Conservation (phyloP, 2,113 vertebrate genomes). For the Thinocorus orbignyianus region DNA sequence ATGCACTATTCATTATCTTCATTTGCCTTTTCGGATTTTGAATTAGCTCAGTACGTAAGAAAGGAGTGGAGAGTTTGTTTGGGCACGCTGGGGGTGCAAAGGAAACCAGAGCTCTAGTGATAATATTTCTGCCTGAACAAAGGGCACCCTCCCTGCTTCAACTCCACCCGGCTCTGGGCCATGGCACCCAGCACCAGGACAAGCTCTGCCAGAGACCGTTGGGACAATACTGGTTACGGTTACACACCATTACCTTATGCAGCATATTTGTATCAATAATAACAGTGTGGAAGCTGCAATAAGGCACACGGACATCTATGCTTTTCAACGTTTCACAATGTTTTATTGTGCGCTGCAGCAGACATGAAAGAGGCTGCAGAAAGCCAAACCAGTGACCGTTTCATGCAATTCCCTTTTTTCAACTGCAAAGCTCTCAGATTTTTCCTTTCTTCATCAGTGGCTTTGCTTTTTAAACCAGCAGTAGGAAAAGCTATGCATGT, state of each 20-base stretch:
- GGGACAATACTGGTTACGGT: accelerated
- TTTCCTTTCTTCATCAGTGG: neutral
- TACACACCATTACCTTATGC: accelerated
- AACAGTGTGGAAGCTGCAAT: neutral
- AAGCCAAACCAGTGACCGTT: neutral
- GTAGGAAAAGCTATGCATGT: neutral
- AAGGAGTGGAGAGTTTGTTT: neutral
- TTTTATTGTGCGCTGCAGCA: neutral
- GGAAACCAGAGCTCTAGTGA: neutral
- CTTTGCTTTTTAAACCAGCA: neutral
- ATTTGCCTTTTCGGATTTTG: neutral
- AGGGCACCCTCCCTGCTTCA: neutral
- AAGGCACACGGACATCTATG: neutral
- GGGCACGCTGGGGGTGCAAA: neutral
- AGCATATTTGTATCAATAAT: neutral
- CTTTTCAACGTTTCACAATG: accelerated
- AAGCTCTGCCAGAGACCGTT: neutral
- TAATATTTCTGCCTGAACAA: neutral
- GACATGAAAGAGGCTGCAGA: neutral
- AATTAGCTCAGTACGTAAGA: accelerated
- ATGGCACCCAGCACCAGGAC: neutral
- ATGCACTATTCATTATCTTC: no score
- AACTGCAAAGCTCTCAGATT: neutral
- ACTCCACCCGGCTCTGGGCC: neutral
- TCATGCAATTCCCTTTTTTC: neutral